Percentiles rank a stretch among this genome's conserved stretches.
Evolutionary conservation across 2,797 vertebrate species (phyloP).

Genomic region (Enteromius afrohamiltoni): DNA sequence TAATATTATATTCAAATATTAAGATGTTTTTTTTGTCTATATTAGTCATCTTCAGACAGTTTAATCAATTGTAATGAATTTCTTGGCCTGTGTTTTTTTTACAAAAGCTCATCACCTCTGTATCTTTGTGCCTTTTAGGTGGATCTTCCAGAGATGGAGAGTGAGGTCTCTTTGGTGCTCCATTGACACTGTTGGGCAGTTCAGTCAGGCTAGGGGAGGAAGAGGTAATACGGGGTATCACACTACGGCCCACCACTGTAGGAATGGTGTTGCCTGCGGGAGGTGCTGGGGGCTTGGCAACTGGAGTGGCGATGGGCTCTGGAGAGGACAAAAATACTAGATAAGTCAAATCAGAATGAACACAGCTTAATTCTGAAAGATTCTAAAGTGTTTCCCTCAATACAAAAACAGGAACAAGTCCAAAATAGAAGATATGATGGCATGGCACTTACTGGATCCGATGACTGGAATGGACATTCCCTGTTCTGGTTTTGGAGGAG

Average conservation of each 20-base stretch:
- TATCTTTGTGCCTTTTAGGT: conserved; percentile 83
- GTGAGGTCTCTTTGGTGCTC: conserved; percentile 80
- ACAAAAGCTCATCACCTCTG: conserved; percentile 73
- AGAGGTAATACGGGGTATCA: conserved; percentile 66
- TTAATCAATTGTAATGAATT: neutral
- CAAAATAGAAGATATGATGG: neutral
- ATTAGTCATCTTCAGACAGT: neutral
- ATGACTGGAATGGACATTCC: conserved; percentile 75
- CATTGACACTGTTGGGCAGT: conserved; percentile 77
- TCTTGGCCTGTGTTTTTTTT: neutral
- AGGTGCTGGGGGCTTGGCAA: conserved; percentile 64
- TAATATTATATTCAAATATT: neutral
- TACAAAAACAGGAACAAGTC: conserved; percentile 20
- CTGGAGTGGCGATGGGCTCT: conserved; percentile 73
- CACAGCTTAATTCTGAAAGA: neutral
- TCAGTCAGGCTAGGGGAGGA: conserved; percentile 59
- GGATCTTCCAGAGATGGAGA: conserved; percentile 82
- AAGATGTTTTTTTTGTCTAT: neutral
- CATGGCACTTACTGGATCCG: conserved; percentile 75
- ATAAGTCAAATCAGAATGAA: neutral
- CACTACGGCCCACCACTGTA: conserved; percentile 73
- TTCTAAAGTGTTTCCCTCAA: too few relatives aligned
- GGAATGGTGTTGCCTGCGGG: conserved; percentile 72
- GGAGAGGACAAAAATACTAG: conserved; percentile 42
- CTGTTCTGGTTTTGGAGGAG: conserved; percentile 64